These are phyloP conservation scores for Xyliphius kryptos DNA, from an alignment of 2,113 vertebrate species.

Conservation along the genomic window DNA sequence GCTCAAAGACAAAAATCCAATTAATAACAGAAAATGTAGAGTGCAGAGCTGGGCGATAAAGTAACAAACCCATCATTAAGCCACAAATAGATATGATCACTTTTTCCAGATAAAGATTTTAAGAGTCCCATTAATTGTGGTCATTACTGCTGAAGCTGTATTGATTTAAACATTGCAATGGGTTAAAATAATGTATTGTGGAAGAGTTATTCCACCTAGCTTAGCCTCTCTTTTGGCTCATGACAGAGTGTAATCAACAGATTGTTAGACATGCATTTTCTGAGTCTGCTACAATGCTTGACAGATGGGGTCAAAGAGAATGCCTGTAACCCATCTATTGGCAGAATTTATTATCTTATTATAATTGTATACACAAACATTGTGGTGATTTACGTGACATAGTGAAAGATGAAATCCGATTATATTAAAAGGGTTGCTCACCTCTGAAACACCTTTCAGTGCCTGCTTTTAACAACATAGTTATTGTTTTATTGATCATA, in stretches of 20 bases:
- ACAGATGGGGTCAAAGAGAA: slow-evolving; percentile 90
- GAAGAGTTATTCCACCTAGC: slow-evolving; percentile 52
- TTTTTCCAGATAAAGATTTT: slow-evolving; percentile 57
- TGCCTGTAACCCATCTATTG: slow-evolving; percentile 93
- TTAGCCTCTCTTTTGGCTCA: slow-evolving; percentile 53
- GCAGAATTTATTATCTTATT: slow-evolving; percentile 99
- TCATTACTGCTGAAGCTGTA: slow-evolving; percentile 65
- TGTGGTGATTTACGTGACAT: slow-evolving; percentile 99
- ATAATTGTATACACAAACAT: slow-evolving; percentile 99
- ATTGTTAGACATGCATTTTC: slow-evolving; percentile 99
- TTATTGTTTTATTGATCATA: slow-evolving; percentile 99
- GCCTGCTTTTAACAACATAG: slow-evolving; percentile 98
- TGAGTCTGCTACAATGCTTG: slow-evolving; percentile 83
- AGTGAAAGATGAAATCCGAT: slow-evolving; percentile 99
- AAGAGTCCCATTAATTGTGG: slow-evolving; percentile 64
- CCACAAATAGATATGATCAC: slow-evolving; percentile 55
- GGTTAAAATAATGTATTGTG: slow-evolving; percentile 68
- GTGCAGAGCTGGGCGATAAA: slow-evolving; percentile 53
- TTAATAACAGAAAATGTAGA: slow-evolving; percentile 41
- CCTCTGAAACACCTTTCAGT: slow-evolving; percentile 90
- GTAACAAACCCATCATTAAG: slow-evolving; percentile 67
- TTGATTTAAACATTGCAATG: slow-evolving; percentile 69
- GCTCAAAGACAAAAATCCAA: slow-evolving; percentile 61
- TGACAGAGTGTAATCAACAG: slow-evolving; percentile 93
- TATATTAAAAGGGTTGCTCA: slow-evolving; percentile 99